Percentiles rank a stretch among this genome's conserved stretches.
These are phyloP conservation scores for Papilio machaon DNA, from an alignment of 1,140 invertebrate genomes.

Conservation along the genomic window DNA sequence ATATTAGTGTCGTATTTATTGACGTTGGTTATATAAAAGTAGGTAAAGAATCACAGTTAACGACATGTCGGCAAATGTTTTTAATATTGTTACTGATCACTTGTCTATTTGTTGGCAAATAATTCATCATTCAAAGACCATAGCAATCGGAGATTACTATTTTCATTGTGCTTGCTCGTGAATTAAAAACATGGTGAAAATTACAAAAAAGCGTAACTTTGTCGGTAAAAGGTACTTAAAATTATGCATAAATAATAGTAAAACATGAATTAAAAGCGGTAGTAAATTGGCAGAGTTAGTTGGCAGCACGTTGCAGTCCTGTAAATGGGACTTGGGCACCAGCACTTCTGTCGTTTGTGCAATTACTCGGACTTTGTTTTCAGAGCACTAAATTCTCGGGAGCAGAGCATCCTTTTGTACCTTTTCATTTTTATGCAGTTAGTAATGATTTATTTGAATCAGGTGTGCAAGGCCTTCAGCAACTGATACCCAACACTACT, in stretches of 20 bases:
- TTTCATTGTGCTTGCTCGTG: background rate
- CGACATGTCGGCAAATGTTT: too few relatives aligned
- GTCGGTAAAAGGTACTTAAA: background rate
- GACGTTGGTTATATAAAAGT: background rate
- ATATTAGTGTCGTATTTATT: background rate
- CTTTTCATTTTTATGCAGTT: slow-evolving; percentile 8
- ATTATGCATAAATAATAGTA: background rate
- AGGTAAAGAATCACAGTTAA: too few relatives aligned
- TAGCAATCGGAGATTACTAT: background rate
- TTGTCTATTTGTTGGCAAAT: too few relatives aligned
- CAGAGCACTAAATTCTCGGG: slow-evolving; percentile 13
- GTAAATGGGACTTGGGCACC: background rate
- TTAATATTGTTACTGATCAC: too few relatives aligned
- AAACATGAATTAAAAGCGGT: slow-evolving; percentile 26
- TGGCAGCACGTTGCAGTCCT: slow-evolving; percentile 16
- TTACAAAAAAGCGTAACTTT: background rate
- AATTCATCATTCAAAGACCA: too few relatives aligned
- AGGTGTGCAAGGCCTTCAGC: too few relatives aligned
- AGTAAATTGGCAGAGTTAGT: slow-evolving; percentile 31
- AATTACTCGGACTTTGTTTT: slow-evolving; percentile 27
- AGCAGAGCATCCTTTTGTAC: background rate
- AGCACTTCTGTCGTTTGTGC: slow-evolving; percentile 2
- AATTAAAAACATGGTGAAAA: background rate
- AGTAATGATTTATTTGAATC: background rate
- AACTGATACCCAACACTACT: too few relatives aligned